These are phyloP conservation scores for Petrolisthes manimaculis DNA, from an alignment of 2,888 invertebrate species.

Conservation along the genomic window DNA sequence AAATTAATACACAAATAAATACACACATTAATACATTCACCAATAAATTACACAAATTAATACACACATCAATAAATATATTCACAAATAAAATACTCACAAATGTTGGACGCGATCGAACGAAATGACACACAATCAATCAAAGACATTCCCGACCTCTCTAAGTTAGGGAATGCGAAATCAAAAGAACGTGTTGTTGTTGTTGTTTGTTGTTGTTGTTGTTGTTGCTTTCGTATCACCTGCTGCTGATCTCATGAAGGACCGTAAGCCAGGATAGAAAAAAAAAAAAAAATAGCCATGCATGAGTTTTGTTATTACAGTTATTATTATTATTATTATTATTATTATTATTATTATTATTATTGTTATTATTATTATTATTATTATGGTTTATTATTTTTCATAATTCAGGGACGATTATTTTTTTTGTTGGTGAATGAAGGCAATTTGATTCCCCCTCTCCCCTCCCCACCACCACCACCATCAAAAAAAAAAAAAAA, in stretches of 20 bases:
- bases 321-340: too few relatives aligned
- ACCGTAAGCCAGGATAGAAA: not conserved
- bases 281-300: not conserved
- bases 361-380: not conserved
- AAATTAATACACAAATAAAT: slow-evolving; percentile 21
- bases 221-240: too few relatives aligned
- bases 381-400: not conserved
- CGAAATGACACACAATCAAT: too few relatives aligned
- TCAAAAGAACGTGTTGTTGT: too few relatives aligned
- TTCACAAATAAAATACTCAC: slow-evolving; percentile 15
- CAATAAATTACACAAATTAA: slow-evolving; percentile 13
- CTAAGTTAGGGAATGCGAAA: too few relatives aligned
- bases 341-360: too few relatives aligned
- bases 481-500: not conserved
- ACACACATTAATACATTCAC: too few relatives aligned
- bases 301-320: not conserved
- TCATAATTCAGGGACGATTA: not conserved
- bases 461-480: not conserved
- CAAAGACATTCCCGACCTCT: too few relatives aligned
- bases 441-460: not conserved
- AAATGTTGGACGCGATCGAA: too few relatives aligned
- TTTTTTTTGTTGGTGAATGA: not conserved
- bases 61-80: slow-evolving; percentile 24
- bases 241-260: too few relatives aligned
- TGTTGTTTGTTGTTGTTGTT: too few relatives aligned